Conservation (phyloP, 2,888 invertebrate genomes). For the Drosophila macrospina region DNA sequence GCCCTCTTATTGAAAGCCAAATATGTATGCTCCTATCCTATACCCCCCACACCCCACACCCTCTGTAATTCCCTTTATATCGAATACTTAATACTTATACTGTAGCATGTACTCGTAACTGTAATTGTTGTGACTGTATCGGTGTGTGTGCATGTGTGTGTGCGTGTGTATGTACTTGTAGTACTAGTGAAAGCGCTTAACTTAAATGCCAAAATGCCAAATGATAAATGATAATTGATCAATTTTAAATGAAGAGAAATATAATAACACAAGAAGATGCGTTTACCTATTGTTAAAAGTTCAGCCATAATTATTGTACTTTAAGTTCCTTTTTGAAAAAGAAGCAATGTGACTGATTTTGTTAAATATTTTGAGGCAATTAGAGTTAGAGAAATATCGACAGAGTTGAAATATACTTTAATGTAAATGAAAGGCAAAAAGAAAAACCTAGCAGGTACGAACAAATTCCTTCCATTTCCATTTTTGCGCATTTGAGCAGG, state of each 20-base stretch:
- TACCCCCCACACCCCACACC: slow-evolving; percentile 9
- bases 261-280: slow-evolving; percentile 18
- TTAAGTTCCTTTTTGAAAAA: slow-evolving; percentile 71
- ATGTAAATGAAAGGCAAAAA: slow-evolving; percentile 49
- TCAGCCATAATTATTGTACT: slow-evolving; percentile 57
- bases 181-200: slow-evolving; percentile 62
- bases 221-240: not conserved
- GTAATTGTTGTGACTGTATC: slow-evolving; percentile 52
- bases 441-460: slow-evolving; percentile 75
- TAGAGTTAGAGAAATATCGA: slow-evolving; percentile 39
- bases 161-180: slow-evolving; percentile 59
- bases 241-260: slow-evolving; percentile 2
- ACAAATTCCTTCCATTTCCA: slow-evolving; percentile 81
- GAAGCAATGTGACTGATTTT: slow-evolving; percentile 79
- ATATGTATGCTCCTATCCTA: slow-evolving; percentile 5
- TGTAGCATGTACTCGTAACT: slow-evolving; percentile 51
- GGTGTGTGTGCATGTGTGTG: slow-evolving; percentile 60
- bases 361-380: slow-evolving; percentile 76
- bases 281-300: slow-evolving; percentile 62
- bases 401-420: slow-evolving; percentile 56
- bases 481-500: slow-evolving; percentile 59
- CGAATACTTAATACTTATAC: slow-evolving; percentile 57
- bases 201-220: slow-evolving; percentile 16
- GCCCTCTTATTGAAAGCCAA: slow-evolving; percentile 22
- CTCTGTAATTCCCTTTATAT: not conserved